Percentiles rank a stretch among this genome's conserved stretches.
Evolutionary conservation across 2,888 invertebrate genomes (phyloP).

Genomic region (Drosophila kuntzei): DNA sequence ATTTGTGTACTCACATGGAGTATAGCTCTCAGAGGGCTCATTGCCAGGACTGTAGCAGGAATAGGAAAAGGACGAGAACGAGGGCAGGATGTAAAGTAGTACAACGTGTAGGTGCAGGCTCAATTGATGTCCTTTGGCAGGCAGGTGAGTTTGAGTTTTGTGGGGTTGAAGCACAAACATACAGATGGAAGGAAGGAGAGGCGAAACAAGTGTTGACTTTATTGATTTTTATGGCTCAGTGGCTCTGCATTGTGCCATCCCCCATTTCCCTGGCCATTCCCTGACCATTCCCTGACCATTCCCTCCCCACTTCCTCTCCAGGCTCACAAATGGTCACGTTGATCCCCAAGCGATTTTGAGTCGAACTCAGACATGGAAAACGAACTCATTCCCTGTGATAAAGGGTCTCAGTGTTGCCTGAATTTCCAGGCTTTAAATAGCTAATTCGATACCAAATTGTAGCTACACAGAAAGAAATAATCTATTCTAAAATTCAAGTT

Average conservation of each 20-base stretch:
- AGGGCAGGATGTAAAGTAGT: neutral
- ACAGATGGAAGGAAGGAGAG: neutral
- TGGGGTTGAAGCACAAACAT: conserved; percentile 3
- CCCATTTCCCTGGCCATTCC: neutral
- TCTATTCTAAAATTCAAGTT: too few species aligned
- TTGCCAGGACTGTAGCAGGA: neutral
- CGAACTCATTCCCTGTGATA: conserved; percentile 13
- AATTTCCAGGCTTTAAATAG: neutral
- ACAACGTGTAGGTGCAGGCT: neutral
- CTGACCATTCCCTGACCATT: too few species aligned
- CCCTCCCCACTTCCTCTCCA: too few species aligned
- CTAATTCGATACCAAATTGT: neutral
- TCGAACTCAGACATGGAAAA: conserved; percentile 21
- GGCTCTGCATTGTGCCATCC: conserved; percentile 34
- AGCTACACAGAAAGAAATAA: too few species aligned
- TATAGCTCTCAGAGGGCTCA: conserved; percentile 27
- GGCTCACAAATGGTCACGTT: conserved; percentile 11
- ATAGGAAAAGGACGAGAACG: neutral
- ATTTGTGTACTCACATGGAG: conserved; percentile 27
- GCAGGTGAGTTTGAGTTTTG: conserved; percentile 56
- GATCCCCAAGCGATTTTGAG: conserved; percentile 22
- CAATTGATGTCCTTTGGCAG: conserved; percentile 48
- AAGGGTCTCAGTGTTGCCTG: neutral
- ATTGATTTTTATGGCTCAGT: conserved; percentile 79
- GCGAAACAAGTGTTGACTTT: conserved; percentile 58